Evolutionary conservation across 2,113 vertebrate genomes (phyloP).

Genomic region (Pampusana beccarii): DNA sequence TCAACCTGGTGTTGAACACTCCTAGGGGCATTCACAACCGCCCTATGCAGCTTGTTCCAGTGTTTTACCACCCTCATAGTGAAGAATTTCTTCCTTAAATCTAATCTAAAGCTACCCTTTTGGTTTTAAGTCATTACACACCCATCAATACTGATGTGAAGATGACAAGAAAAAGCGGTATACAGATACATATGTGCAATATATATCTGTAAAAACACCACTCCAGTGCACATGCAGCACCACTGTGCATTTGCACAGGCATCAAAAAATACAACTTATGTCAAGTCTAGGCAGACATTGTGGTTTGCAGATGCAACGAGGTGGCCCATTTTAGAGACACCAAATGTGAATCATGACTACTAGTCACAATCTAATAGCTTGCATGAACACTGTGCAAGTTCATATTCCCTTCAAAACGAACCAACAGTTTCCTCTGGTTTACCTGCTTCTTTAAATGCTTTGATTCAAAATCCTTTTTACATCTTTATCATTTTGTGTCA

Average conservation of each 20-base stretch:
- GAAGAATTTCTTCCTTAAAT: no score
- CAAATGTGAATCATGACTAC: accelerated
- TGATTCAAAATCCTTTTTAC: neutral
- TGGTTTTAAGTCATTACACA: neutral
- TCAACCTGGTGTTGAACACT: no score
- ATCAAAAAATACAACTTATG: accelerated
- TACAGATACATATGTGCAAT: accelerated
- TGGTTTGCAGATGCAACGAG: accelerated
- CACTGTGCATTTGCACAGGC: neutral
- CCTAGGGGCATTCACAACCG: no score
- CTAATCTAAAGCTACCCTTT: no score
- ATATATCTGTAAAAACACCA: accelerated
- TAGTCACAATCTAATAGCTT: neutral
- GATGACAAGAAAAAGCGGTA: neutral
- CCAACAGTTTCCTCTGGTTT: no score
- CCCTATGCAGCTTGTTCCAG: no score
- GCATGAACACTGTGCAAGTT: accelerated
- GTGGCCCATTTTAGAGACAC: accelerated
- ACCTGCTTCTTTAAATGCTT: neutral
- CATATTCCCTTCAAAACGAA: accelerated
- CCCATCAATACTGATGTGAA: constrained; percentile 17
- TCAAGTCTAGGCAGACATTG: accelerated
- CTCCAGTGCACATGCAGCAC: accelerated
- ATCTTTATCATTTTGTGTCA: accelerated
- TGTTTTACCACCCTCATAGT: no score